Percentiles rank a stretch among this genome's conserved stretches.
Evolutionary conservation across 2,113 vertebrate genomes (phyloP).

Genomic region (Irena cyanogastra): DNA sequence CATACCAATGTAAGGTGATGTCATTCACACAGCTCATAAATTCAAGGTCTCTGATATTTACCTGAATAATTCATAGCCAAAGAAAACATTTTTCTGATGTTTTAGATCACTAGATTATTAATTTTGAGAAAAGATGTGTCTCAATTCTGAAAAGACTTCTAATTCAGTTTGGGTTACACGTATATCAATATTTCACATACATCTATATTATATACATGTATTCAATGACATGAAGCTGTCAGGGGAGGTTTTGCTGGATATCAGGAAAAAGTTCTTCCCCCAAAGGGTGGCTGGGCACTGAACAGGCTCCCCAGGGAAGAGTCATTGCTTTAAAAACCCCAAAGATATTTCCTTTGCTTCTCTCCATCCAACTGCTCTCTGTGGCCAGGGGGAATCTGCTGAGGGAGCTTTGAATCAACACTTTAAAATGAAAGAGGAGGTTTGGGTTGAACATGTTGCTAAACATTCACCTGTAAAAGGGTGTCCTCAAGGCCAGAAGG

Average conservation of each 20-base stretch:
- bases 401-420: background rate
- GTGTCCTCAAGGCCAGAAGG: background rate
- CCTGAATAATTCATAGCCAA: constrained; percentile 46
- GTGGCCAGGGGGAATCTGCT: background rate
- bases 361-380: background rate
- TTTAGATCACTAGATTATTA: constrained; percentile 3
- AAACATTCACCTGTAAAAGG: background rate
- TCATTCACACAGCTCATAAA: constrained; percentile 29
- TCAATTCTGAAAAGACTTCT: background rate
- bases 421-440: background rate
- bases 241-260: background rate
- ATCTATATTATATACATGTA: background rate
- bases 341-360: background rate
- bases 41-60: constrained; percentile 10
- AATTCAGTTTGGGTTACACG: background rate
- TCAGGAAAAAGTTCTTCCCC: background rate
- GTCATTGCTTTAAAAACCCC: background rate
- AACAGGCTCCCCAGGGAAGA: background rate
- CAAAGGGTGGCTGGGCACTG: background rate
- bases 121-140: background rate
- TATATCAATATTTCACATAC: background rate
- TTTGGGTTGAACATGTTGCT: background rate
- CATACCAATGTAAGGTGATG: background rate
- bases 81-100: background rate
- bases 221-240: background rate